Conservation (phyloP, 1,140 invertebrate species). For the Sipha flava region DNA sequence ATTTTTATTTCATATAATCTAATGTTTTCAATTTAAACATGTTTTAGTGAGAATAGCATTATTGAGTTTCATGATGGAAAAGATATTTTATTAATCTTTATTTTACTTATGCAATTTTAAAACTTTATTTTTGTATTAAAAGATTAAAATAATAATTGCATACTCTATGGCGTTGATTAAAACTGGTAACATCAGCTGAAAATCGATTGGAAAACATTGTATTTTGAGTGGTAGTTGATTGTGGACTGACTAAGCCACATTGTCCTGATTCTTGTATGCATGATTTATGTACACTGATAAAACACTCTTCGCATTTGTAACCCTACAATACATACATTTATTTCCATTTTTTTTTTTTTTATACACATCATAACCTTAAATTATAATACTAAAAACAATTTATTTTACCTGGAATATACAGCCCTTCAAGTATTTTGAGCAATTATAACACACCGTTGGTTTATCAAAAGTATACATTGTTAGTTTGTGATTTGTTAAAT, state of each 20-base stretch:
- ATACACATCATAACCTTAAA: too few relatives aligned
- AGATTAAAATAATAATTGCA: too few relatives aligned
- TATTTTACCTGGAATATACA: conserved; percentile 65
- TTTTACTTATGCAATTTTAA: too few relatives aligned
- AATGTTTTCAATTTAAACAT: too few relatives aligned
- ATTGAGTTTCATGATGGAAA: too few relatives aligned
- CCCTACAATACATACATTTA: conserved; percentile 49
- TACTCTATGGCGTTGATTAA: conserved; percentile 15
- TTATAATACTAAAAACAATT: not conserved
- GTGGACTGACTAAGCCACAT: conserved; percentile 54
- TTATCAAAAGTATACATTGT: conserved; percentile 76
- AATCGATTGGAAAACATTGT: conserved; percentile 1
- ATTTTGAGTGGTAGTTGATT: conserved; percentile 41
- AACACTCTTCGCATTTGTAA: conserved; percentile 66
- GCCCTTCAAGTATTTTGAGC: conserved; percentile 82
- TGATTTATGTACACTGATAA: conserved; percentile 63
- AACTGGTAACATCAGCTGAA: not conserved
- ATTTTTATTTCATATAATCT: too few relatives aligned
- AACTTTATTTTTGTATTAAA: too few relatives aligned
- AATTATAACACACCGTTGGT: conserved; percentile 70
- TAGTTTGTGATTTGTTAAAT: conserved; percentile 76
- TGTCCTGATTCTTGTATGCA: conserved; percentile 66
- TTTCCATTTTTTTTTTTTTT: too few relatives aligned
- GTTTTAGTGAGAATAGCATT: too few relatives aligned
- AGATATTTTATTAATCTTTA: too few relatives aligned